Conservation (phyloP, 2,797 vertebrate species). For the Enteromius radiatus region DNA sequence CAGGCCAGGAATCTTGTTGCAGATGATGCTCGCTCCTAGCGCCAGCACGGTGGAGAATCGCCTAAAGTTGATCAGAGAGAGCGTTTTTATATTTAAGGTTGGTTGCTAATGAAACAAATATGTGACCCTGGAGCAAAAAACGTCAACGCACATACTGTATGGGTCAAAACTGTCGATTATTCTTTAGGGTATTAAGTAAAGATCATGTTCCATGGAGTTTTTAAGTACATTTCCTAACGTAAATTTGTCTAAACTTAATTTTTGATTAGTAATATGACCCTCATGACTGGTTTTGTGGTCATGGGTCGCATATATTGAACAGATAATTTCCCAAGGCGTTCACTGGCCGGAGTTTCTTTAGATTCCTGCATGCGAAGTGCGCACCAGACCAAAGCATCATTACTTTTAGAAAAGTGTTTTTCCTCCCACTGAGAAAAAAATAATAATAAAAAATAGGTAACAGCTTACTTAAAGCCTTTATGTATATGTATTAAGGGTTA, state of each 20-base stretch:
- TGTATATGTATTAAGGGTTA: background rate
- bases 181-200: background rate
- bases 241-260: background rate
- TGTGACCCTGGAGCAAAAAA: background rate
- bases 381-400: background rate
- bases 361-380: background rate
- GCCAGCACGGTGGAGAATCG: slow-evolving; percentile 98
- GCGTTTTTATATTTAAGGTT: background rate
- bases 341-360: background rate
- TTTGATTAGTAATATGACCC: background rate
- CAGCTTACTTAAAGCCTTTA: background rate
- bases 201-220: background rate
- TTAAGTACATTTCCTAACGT: background rate
- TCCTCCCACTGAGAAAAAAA: background rate
- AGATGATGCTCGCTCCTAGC: slow-evolving; percentile 98
- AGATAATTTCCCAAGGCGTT: background rate
- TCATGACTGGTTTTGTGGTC: background rate
- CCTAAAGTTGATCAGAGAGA: slow-evolving; percentile 71
- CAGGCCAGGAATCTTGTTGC: slow-evolving; percentile 98
- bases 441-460: no score
- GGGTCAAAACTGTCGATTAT: background rate
- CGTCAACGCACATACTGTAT: background rate
- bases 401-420: background rate
- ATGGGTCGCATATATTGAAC: background rate
- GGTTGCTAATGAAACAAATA: background rate